A percentile compares a stretch with the other conserved stretches of the same genome.
Conservation (phyloP, 2,888 invertebrate species). For the Palloptera scutellata region DNA sequence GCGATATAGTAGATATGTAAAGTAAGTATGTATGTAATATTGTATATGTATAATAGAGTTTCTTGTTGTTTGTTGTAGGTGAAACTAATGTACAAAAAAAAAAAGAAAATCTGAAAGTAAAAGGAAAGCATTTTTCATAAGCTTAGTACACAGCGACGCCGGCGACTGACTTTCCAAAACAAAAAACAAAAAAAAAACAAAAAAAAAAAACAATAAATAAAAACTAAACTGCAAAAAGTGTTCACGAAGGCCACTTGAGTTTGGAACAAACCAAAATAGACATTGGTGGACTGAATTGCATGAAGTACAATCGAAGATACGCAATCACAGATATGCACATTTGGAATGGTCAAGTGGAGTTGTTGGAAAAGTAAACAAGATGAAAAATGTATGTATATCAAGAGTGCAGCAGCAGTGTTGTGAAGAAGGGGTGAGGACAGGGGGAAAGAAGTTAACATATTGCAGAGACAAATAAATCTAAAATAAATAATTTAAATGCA, state of each 20-base stretch:
- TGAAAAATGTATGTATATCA: no score
- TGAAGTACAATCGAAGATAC: no score
- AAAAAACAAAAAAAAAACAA: conserved; percentile 16
- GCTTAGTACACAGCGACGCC: conserved; percentile 5
- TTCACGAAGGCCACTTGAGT: not conserved
- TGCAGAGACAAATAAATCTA: no score
- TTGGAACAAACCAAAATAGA: not conserved
- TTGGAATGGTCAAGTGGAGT: no score
- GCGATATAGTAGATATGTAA: conserved; percentile 15
- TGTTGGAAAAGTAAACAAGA: no score
- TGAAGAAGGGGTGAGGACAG: not conserved
- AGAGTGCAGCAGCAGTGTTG: not conserved
- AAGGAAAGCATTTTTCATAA: conserved; percentile 48
- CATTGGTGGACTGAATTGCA: no score
- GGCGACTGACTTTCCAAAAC: conserved; percentile 48
- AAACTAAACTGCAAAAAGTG: not conserved
- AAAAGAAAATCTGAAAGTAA: conserved; percentile 54
- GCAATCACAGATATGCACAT: no score
- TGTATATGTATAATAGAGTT: not conserved
- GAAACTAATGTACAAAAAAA: conserved; percentile 21
- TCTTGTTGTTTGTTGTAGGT: conserved; percentile 30
- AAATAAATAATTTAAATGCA: no score
- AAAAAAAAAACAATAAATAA: not conserved
- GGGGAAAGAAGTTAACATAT: not conserved
- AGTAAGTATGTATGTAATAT: conserved; percentile 15